These are phyloP conservation scores for Mesembrinibis cayennensis DNA, from an alignment of 2,113 vertebrate species.

Conservation along the genomic window DNA sequence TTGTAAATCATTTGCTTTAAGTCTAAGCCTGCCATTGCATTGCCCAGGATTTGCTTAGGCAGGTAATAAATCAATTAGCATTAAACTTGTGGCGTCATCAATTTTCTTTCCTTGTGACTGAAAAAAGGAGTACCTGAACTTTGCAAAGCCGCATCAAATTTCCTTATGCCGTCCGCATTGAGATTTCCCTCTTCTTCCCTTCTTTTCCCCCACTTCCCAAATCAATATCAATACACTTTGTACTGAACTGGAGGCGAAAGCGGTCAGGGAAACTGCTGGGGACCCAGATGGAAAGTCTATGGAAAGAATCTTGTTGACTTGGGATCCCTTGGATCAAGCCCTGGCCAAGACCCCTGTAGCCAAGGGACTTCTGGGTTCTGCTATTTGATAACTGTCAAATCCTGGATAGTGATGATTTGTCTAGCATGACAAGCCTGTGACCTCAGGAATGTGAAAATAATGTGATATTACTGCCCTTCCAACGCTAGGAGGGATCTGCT, in stretches of 20 bases:
- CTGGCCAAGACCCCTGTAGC: background rate
- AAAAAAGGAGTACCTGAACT: conserved; percentile 69
- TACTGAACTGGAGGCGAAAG: background rate
- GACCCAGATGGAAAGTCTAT: background rate
- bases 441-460: background rate
- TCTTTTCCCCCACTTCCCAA: background rate
- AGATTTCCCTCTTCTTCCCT: background rate
- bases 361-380: background rate
- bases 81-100: conserved; percentile 81
- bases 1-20: conserved; percentile 88
- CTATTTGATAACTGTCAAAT: background rate
- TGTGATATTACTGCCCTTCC: background rate
- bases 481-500: background rate
- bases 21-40: conserved; percentile 73
- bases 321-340: background rate
- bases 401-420: background rate
- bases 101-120: conserved; percentile 73
- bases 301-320: background rate
- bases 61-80: conserved; percentile 89
- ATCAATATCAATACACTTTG: conserved; percentile 1
- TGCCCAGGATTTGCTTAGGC: conserved; percentile 78
- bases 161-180: background rate
- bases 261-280: background rate
- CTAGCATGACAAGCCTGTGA: background rate
- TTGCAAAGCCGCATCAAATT: conserved; percentile 38